Evolutionary conservation across 2,888 invertebrate species (phyloP).

Genomic region (Meteorus cinctellus): DNA sequence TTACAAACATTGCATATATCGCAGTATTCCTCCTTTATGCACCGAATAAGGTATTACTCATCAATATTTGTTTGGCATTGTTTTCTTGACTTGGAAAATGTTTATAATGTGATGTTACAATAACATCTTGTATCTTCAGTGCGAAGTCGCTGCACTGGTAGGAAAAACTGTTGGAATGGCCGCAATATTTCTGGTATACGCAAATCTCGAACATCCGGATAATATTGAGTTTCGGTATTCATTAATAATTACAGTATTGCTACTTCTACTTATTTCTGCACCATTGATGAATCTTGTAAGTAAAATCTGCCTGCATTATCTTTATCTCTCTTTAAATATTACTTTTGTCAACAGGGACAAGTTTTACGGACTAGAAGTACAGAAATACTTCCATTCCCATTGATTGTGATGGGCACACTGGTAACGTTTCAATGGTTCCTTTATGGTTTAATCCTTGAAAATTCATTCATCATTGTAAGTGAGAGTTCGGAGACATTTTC

Average conservation of each 20-base stretch:
- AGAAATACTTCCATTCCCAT: conserved; percentile 89
- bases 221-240: conserved; percentile 83
- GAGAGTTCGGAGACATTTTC: conserved; percentile 29
- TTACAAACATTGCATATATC: conserved; percentile 81
- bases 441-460: conserved; percentile 85
- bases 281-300: conserved; percentile 83
- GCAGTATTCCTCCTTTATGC: conserved; percentile 81
- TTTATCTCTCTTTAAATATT: not conserved
- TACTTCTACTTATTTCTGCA: conserved; percentile 81
- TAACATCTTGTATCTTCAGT: conserved; percentile 52
- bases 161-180: conserved; percentile 77
- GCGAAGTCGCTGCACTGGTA: conserved; percentile 61
- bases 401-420: conserved; percentile 87
- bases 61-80: not conserved
- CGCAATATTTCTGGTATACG: conserved; percentile 79
- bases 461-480: conserved; percentile 85
- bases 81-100: conserved; percentile 6
- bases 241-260: conserved; percentile 80
- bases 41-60: conserved; percentile 69
- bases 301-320: conserved; percentile 48
- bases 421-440: conserved; percentile 87
- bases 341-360: conserved; percentile 76
- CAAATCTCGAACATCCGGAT: conserved; percentile 79
- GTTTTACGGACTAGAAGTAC: conserved; percentile 89
- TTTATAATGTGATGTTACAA: not conserved